A percentile compares a stretch with the other conserved stretches of the same genome.
Evolutionary conservation across 2,113 vertebrate genomes (phyloP).

Genomic region (Aleadryas rufinucha): DNA sequence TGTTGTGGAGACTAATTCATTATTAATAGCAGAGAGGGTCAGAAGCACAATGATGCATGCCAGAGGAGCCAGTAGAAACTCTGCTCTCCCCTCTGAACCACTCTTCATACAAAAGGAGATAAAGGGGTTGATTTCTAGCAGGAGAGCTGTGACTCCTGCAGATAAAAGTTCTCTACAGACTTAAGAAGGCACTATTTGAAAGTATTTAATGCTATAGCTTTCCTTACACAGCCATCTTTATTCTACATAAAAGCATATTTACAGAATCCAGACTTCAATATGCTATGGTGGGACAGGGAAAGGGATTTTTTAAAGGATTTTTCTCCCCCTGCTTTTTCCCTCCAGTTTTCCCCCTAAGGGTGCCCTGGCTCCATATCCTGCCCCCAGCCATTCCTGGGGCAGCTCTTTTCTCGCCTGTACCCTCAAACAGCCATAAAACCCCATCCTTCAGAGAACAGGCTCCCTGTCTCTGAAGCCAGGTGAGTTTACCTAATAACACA

Average conservation of each 20-base stretch:
- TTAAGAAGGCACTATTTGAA: neutral
- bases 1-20: constrained; percentile 24
- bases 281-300: neutral
- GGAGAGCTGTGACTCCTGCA: constrained; percentile 29
- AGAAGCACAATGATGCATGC: neutral
- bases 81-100: neutral
- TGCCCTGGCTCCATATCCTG: neutral
- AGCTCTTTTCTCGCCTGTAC: neutral
- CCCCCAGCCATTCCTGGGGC: neutral
- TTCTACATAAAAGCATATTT: constrained; percentile 34
- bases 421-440: neutral
- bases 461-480: neutral
- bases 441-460: neutral
- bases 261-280: neutral
- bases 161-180: constrained; percentile 38
- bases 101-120: neutral
- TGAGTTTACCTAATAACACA: neutral
- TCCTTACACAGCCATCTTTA: constrained; percentile 7
- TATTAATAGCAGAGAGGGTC: constrained; percentile 33
- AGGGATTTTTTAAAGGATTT: neutral
- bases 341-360: neutral
- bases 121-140: constrained; percentile 21
- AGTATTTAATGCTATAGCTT: constrained; percentile 1
- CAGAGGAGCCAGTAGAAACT: neutral
- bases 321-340: neutral